Percentiles rank a stretch among this genome's conserved stretches.
Conservation (phyloP, 2,113 vertebrate species). For the Ciconia boyciana region DNA sequence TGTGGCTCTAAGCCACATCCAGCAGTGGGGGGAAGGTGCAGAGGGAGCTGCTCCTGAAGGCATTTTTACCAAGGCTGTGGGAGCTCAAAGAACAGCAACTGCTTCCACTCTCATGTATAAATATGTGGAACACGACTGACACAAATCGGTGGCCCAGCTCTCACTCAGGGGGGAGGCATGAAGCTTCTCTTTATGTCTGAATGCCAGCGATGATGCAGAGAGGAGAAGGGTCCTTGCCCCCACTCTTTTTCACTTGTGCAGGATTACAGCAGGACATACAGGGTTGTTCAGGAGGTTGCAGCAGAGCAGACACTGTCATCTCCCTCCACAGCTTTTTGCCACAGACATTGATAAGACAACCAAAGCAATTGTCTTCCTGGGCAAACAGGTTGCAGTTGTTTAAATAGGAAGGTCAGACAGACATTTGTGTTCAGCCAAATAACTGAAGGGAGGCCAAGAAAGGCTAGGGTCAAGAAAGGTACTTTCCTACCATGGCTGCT, state of each 20-base stretch:
- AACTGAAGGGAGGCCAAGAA: neutral
- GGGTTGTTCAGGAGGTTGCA: neutral
- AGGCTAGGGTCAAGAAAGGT: neutral
- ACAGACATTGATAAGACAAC: neutral
- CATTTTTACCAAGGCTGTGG: slow-evolving; percentile 9
- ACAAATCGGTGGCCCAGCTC: neutral
- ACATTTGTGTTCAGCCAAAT: neutral
- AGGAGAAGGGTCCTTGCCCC: neutral
- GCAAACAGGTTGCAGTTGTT: neutral
- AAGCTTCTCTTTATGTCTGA: neutral
- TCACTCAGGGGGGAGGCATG: neutral
- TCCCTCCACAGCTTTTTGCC: neutral
- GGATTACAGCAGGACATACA: neutral
- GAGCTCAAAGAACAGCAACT: neutral
- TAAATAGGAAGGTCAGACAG: neutral
- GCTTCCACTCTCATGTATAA: neutral
- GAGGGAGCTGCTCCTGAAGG: neutral
- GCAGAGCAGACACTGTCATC: neutral
- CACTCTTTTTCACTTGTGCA: neutral
- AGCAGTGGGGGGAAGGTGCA: neutral
- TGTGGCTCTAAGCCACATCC: slow-evolving; percentile 3
- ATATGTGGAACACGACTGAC: neutral
- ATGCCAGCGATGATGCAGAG: neutral
- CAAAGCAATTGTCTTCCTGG: neutral
- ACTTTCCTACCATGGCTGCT: neutral